Percentiles rank a stretch among this genome's conserved stretches.
phyloP scores from a whole-genome alignment of 2,888 invertebrate species.

The Mantis religiosa region DNA sequence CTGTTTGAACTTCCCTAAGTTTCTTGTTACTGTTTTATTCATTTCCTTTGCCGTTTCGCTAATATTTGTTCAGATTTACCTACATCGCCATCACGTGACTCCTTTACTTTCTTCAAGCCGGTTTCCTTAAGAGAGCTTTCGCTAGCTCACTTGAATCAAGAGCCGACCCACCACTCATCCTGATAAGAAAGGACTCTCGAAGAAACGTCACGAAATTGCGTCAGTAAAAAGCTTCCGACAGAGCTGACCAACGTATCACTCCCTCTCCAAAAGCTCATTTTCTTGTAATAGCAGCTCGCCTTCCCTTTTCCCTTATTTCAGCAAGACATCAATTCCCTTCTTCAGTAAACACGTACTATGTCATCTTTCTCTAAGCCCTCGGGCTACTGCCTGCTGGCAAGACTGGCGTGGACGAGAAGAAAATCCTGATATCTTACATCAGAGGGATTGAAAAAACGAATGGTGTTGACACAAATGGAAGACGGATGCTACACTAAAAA shows the following conservation, averaged over 20 bases:
- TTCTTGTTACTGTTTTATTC: too few species aligned
- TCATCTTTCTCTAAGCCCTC: not conserved
- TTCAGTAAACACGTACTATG: not conserved
- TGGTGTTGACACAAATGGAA: too few species aligned
- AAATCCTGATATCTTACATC: not conserved
- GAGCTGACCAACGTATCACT: not conserved
- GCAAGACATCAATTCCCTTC: not conserved
- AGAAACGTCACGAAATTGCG: not conserved
- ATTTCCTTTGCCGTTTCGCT: too few species aligned
- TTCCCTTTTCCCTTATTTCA: not conserved
- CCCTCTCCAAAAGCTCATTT: not conserved
- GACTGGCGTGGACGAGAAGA: not conserved
- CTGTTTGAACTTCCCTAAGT: too few species aligned
- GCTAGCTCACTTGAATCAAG: not conserved
- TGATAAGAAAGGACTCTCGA: not conserved
- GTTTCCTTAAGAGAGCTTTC: not conserved
- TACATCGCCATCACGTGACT: too few species aligned
- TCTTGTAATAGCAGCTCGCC: not conserved
- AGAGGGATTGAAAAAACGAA: not conserved
- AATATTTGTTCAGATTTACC: too few species aligned
- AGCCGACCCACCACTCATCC: not conserved
- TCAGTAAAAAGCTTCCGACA: not conserved
- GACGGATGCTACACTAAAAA: too few species aligned
- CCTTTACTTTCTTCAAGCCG: not conserved
- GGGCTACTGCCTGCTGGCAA: not conserved